These are phyloP conservation scores for Rosalia funebris DNA, from an alignment of 2,888 invertebrate species.

Conservation along the genomic window DNA sequence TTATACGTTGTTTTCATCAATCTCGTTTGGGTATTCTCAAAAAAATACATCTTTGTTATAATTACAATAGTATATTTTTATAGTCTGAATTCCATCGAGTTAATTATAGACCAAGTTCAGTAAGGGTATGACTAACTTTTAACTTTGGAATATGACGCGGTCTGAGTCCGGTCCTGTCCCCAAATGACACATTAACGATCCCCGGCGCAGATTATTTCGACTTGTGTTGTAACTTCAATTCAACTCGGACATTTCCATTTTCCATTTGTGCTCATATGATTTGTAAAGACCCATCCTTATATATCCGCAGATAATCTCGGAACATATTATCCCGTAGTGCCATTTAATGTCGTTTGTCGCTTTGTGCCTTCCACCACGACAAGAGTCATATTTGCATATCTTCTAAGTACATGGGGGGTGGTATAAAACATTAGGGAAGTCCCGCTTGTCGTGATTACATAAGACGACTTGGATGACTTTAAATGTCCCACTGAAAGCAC, in stretches of 20 bases:
- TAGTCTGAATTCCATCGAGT: too few species aligned
- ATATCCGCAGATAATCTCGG: slow-evolving; percentile 41
- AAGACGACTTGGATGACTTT: slow-evolving; percentile 32
- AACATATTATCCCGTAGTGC: slow-evolving; percentile 46
- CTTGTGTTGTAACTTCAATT: slow-evolving; percentile 24
- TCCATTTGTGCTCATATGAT: slow-evolving; percentile 37
- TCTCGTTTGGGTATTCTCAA: too few species aligned
- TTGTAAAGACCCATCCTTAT: slow-evolving; percentile 40
- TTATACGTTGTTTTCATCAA: too few species aligned
- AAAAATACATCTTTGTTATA: too few species aligned
- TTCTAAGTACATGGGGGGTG: slow-evolving; percentile 36
- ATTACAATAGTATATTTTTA: too few species aligned
- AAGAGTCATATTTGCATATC: slow-evolving; percentile 48
- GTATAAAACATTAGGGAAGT: slow-evolving; percentile 43
- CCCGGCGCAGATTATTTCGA: slow-evolving; percentile 23
- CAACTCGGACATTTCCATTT: slow-evolving; percentile 39
- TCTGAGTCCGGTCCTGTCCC: slow-evolving; percentile 10
- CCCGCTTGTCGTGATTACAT: slow-evolving; percentile 32
- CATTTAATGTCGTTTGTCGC: slow-evolving; percentile 48
- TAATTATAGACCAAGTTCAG: too few species aligned
- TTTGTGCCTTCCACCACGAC: slow-evolving; percentile 46
- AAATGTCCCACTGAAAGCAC: slow-evolving; percentile 11
- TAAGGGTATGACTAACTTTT: too few species aligned
- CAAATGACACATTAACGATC: slow-evolving; percentile 24
- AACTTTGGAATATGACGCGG: too few species aligned